A percentile compares a stretch with the other conserved stretches of the same genome.
Conservation (phyloP, 2,113 vertebrate genomes). For the Microtus richardsoni region DNA sequence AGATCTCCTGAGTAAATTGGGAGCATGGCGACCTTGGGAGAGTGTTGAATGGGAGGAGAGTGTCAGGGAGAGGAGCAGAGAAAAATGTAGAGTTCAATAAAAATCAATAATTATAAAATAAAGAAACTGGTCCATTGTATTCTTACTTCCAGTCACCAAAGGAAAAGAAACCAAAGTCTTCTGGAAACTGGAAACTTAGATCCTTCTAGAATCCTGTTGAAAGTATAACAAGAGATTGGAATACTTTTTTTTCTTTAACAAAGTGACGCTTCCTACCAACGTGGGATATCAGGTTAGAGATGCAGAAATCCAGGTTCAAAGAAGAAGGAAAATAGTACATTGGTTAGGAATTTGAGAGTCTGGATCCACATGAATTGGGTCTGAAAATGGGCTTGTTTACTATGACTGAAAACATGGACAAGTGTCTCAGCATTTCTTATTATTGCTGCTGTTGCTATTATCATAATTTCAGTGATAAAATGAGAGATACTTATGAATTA, state of each 20-base stretch:
- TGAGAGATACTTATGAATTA: neutral
- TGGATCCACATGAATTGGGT: neutral
- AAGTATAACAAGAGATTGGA: neutral
- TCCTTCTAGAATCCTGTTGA: neutral
- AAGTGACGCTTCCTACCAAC: neutral
- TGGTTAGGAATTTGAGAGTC: neutral
- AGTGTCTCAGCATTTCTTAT: neutral
- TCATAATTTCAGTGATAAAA: neutral
- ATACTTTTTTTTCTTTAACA: neutral
- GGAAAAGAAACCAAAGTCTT: neutral
- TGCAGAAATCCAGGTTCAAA: neutral
- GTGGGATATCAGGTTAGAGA: neutral
- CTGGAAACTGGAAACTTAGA: neutral
- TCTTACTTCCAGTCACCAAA: neutral
- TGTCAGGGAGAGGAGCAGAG: too few relatives aligned
- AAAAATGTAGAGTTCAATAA: too few relatives aligned
- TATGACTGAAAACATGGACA: neutral
- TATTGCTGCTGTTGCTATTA: neutral
- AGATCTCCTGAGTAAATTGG: too few relatives aligned
- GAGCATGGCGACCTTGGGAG: too few relatives aligned
- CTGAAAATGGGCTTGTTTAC: neutral
- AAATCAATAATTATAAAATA: too few relatives aligned
- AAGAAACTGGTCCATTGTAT: fast-evolving
- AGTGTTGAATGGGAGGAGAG: too few relatives aligned
- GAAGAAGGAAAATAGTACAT: neutral